Conservation (phyloP, 2,888 invertebrate genomes). For the Nymphalis c-album region DNA sequence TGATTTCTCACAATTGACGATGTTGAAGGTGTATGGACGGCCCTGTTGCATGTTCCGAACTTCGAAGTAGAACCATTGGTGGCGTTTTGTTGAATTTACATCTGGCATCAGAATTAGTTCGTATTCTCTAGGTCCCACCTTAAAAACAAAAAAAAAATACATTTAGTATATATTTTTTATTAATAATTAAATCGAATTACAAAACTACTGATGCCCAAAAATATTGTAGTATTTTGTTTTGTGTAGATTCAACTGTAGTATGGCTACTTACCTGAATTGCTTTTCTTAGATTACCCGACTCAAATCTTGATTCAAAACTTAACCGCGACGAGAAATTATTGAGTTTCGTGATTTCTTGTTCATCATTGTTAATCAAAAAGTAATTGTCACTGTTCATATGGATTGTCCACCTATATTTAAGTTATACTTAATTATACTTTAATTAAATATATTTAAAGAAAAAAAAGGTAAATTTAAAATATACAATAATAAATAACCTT, state of each 20-base stretch:
- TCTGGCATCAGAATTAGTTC: constrained; percentile 92
- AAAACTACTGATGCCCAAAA: no score
- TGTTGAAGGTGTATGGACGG: constrained; percentile 89
- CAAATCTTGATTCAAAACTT: constrained; percentile 91
- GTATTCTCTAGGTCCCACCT: constrained; percentile 89
- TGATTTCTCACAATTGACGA: constrained; percentile 92
- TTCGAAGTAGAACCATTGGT: constrained; percentile 96
- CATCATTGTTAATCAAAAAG: constrained; percentile 75
- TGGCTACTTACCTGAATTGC: constrained; percentile 84
- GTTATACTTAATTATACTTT: no score
- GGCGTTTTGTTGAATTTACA: constrained; percentile 88
- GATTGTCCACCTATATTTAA: constrained; percentile 12
- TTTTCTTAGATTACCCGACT: constrained; percentile 91
- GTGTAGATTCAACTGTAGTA: not conserved
- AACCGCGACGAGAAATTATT: constrained; percentile 73
- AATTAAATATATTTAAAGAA: no score
- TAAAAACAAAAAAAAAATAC: not conserved
- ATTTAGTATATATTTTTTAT: not conserved
- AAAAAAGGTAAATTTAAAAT: not conserved
- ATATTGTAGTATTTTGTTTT: not conserved
- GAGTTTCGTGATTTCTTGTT: constrained; percentile 71
- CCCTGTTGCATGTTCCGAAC: constrained; percentile 88
- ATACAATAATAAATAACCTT: constrained; percentile 49
- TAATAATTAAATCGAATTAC: no score
- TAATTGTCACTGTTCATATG: constrained; percentile 61